phyloP scores from a whole-genome alignment of 2,113 vertebrate species.

The Phyllopteryx taeniolatus region DNA sequence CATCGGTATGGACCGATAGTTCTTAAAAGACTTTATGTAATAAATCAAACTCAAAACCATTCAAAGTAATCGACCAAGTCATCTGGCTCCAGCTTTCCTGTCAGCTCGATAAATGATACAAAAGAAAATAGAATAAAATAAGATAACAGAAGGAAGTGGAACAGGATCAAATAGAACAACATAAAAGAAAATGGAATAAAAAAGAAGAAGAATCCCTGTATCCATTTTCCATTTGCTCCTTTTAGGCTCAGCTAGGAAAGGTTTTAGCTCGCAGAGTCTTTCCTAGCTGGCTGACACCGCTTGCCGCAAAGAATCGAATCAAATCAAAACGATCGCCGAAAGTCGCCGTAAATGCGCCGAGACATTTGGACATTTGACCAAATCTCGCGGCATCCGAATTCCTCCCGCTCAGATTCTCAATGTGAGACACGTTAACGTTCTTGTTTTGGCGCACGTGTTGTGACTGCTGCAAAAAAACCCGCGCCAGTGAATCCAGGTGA shows the following conservation, averaged over 20 bases:
- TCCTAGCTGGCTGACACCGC: too few relatives aligned
- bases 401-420: conserved; percentile 61
- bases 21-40: too few relatives aligned
- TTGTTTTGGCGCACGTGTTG: conserved; percentile 56
- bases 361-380: conserved; percentile 11
- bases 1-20: too few relatives aligned
- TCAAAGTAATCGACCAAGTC: neutral
- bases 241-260: neutral
- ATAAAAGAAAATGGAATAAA: neutral
- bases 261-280: too few relatives aligned
- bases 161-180: neutral
- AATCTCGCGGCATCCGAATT: conserved; percentile 9
- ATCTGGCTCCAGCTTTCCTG: neutral
- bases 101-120: neutral
- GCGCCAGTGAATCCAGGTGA: neutral
- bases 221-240: neutral
- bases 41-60: too few relatives aligned
- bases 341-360: too few relatives aligned
- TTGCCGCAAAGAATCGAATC: neutral
- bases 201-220: too few relatives aligned
- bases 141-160: too few relatives aligned
- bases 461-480: conserved; percentile 14
- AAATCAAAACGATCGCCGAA: neutral
- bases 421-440: conserved; percentile 71
- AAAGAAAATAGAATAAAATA: neutral